phyloP scores from a whole-genome alignment of 2,888 invertebrate species.

The Lochmaea crataegi region DNA sequence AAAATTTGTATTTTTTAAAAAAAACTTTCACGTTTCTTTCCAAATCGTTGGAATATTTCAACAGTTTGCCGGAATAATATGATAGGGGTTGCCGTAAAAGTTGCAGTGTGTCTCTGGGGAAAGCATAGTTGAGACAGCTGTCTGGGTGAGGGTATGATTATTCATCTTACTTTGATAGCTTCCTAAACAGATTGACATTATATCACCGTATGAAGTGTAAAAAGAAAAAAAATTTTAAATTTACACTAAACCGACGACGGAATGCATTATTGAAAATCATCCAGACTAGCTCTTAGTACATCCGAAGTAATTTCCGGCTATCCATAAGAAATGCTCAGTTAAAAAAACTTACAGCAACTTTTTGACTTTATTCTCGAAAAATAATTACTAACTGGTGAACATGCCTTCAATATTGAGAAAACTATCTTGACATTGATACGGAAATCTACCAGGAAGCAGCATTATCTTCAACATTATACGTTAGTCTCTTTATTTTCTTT shows the following conservation, averaged over 20 bases:
- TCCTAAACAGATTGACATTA: neutral
- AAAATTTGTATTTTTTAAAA: conserved; percentile 11
- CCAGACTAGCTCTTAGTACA: too few species aligned
- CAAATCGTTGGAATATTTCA: conserved; percentile 8
- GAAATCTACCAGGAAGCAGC: too few species aligned
- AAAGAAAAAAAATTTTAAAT: neutral
- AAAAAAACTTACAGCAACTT: too few species aligned
- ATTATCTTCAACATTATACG: too few species aligned
- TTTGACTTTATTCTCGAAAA: too few species aligned
- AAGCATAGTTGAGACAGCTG: neutral
- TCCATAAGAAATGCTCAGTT: too few species aligned
- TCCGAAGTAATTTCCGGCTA: too few species aligned
- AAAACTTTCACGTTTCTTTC: conserved; percentile 2
- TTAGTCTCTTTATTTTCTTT: too few species aligned
- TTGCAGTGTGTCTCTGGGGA: conserved; percentile 1
- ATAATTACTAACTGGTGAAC: too few species aligned
- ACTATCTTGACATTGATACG: too few species aligned
- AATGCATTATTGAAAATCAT: too few species aligned
- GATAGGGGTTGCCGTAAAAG: conserved; percentile 8
- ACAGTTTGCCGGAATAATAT: conserved; percentile 7
- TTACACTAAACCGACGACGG: neutral
- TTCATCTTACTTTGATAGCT: neutral
- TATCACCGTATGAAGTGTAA: conserved; percentile 3
- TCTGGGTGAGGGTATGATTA: neutral
- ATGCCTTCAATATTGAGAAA: too few species aligned